phyloP scores from a whole-genome alignment of 2,113 vertebrate species.

The Tychaedon coryphoeus region DNA sequence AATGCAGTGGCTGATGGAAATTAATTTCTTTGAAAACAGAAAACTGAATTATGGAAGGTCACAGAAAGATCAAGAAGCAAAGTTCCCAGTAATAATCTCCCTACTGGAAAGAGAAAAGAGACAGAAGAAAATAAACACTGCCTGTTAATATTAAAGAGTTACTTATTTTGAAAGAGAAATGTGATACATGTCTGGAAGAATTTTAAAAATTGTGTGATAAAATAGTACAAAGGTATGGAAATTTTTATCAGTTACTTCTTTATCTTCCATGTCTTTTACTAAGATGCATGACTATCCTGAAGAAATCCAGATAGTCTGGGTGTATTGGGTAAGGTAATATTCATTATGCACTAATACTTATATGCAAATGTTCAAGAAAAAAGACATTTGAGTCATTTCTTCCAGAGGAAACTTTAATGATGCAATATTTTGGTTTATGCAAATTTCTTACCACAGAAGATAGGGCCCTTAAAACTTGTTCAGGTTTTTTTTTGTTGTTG shows the following conservation, averaged over 20 bases:
- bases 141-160: background rate
- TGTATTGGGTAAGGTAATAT: background rate
- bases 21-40: background rate
- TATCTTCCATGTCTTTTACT: background rate
- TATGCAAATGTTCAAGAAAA: background rate
- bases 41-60: background rate
- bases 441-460: background rate
- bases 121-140: background rate
- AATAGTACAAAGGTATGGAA: background rate
- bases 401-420: background rate
- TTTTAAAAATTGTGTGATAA: background rate
- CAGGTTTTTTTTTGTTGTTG: no score
- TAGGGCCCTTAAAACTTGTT: background rate
- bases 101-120: background rate
- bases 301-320: background rate
- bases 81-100: background rate
- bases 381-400: background rate
- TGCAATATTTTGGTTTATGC: background rate
- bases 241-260: background rate
- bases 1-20: background rate
- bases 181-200: background rate
- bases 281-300: background rate
- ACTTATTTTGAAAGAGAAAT: background rate
- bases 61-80: background rate
- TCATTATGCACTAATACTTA: background rate